Conservation (phyloP, 1,140 invertebrate genomes). For the Agraylea sexmaculata region DNA sequence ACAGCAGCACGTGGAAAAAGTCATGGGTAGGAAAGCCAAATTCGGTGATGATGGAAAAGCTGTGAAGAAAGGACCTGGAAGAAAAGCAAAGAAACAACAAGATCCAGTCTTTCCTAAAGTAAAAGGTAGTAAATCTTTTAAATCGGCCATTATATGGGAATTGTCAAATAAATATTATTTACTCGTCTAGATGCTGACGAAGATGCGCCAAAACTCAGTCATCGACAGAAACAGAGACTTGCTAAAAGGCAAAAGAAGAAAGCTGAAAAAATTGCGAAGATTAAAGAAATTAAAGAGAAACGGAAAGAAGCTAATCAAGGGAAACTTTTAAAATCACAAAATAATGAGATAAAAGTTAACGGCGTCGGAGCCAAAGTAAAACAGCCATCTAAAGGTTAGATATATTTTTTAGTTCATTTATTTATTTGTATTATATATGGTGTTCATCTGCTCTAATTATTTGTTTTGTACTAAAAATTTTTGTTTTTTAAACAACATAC, state of each 20-base stretch:
- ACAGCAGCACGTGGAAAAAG: conserved; percentile 7
- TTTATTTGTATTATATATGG: too few relatives aligned
- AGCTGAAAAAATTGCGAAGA: conserved; percentile 32
- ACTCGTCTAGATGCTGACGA: conserved; percentile 30
- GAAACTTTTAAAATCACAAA: conserved; percentile 14
- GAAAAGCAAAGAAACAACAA: conserved; percentile 74
- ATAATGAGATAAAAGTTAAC: too few relatives aligned
- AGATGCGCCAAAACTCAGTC: conserved; percentile 46
- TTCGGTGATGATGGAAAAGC: conserved; percentile 51
- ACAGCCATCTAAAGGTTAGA: too few relatives aligned
- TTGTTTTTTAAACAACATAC: too few relatives aligned
- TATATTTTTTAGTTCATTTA: too few relatives aligned
- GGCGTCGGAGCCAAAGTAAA: conserved; percentile 6
- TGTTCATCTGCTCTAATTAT: too few relatives aligned
- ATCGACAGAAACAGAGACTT: conserved; percentile 54
- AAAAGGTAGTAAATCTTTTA: too few relatives aligned
- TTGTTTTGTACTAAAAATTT: too few relatives aligned
- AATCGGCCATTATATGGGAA: too few relatives aligned
- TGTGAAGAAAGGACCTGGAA: conserved; percentile 67
- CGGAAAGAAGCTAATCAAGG: conserved; percentile 29
- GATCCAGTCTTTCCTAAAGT: conserved; percentile 59
- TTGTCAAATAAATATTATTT: too few relatives aligned
- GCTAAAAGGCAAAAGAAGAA: conserved; percentile 50
- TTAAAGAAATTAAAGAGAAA: conserved; percentile 36
- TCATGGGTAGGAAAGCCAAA: conserved; percentile 80